phyloP scores from a whole-genome alignment of 2,113 vertebrate species.

The Esox niger region DNA sequence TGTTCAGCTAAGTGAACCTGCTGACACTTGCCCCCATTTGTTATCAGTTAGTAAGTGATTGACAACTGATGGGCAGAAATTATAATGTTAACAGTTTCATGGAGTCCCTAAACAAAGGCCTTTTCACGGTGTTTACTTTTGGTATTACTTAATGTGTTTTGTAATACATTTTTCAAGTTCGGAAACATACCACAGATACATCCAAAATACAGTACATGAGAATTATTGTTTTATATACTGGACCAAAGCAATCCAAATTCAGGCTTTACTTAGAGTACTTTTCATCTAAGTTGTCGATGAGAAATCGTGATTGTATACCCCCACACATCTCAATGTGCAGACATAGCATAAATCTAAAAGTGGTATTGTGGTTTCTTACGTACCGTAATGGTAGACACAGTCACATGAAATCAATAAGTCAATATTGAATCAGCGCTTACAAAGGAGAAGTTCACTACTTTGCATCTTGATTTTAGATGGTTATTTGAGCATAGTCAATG shows the following conservation, averaged over 20 bases:
- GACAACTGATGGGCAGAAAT: neutral
- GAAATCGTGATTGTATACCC: neutral
- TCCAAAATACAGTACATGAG: neutral
- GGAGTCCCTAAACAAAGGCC: neutral
- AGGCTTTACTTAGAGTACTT: neutral
- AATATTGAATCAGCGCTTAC: no score
- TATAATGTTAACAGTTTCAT: neutral
- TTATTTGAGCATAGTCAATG: no score
- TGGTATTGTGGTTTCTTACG: neutral
- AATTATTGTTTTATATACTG: neutral
- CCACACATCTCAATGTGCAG: neutral
- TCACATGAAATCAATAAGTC: neutral
- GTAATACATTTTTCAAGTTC: neutral
- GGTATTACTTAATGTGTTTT: neutral
- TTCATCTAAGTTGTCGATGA: neutral
- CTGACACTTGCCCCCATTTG: conserved; percentile 9
- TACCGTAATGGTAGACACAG: neutral
- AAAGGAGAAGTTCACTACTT: no score
- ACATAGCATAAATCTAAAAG: neutral
- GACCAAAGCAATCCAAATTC: neutral
- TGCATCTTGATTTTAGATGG: no score
- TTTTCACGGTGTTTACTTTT: neutral
- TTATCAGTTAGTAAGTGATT: conserved; percentile 30
- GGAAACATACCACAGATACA: neutral
- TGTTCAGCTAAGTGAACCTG: no score